These are phyloP conservation scores for Dendrolimus punctatus DNA, from an alignment of 1,140 invertebrate genomes.

Conservation along the genomic window DNA sequence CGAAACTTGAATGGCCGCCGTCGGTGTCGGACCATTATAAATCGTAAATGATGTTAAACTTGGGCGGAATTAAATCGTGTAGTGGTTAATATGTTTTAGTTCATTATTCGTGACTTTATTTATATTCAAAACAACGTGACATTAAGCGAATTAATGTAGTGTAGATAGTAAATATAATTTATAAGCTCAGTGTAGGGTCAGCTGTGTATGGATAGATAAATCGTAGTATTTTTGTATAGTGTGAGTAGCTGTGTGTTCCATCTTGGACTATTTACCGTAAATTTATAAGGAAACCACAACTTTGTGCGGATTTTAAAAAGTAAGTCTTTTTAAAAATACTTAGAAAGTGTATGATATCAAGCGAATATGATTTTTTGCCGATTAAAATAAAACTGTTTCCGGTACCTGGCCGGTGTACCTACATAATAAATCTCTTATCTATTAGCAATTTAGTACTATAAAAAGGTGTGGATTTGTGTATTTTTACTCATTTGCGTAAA, in stretches of 20 bases:
- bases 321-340: no score
- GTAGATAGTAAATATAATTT: conserved; percentile 7
- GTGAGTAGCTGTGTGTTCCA: conserved; percentile 36
- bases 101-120: conserved; percentile 23
- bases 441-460: no score
- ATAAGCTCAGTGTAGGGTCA: conserved; percentile 10
- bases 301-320: no score
- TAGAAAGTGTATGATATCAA: no score
- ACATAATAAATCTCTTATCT: no score
- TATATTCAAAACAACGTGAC: conserved; percentile 16
- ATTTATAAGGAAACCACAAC: no score
- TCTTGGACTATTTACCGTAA: conserved; percentile 14
- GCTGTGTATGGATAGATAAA: conserved; percentile 39
- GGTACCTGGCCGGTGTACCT: no score
- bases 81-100: conserved; percentile 23
- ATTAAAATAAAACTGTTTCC: no score
- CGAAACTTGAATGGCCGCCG: conserved; percentile 9
- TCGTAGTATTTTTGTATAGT: conserved; percentile 30
- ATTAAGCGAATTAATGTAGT: conserved; percentile 3
- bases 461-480: no score
- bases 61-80: conserved; percentile 23
- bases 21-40: conserved; percentile 5
- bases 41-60: conserved; percentile 13
- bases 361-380: no score
- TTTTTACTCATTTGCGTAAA: no score